Evolutionary conservation across 2,888 invertebrate species (phyloP), one percentile per base, ranked within the genome.

Genomic region (Mythimna pallens): DNA sequence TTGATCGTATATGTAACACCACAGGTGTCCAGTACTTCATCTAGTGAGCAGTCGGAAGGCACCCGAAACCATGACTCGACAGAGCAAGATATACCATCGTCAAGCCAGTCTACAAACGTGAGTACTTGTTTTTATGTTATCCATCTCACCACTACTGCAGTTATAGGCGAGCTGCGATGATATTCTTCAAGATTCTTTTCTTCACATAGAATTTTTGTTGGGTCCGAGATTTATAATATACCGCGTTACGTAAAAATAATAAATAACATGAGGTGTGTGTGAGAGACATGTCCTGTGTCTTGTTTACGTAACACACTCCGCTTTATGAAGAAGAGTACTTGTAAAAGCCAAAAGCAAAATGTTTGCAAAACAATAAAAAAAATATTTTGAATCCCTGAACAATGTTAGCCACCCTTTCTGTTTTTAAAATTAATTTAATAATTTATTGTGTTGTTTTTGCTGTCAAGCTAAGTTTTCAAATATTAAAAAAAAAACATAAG

Each of bases 11-110:
- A 43, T 36, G 2, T 65, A 17, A 34, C 25, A 54, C 62, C 25
- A 9, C 57, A 85, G 83, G 71, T 86, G 7, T 83, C 83, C n/a
- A 87, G 83, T 68, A 74, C 80, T 30, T 80, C 87, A 30, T 83
- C 86, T n/a, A 86, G 80, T 34, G 63, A 61, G 43, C 47, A 70
- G 3, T 70, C 70, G 17, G 79, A 71, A 47, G 10, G 10, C 10
- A 22, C 59, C n/a, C 68, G 74, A 30, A 20, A 40, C 12, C 3
- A 12, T 14, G 14, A 47, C 10, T 10, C 17, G 2, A 0, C 22
- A 30, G 73, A 73, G 0, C 52, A 36, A 65, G 55, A 74, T 8
- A 20, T 10, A 30, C 63, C 25, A 43, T 68, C 80, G 4, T 62
- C 74, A 59, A 79, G 70, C 36, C 25, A 34, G 5, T 79, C 67